phyloP scores from a whole-genome alignment of 2,113 vertebrate species.

The Boulengeromyrus knoepffleri region DNA sequence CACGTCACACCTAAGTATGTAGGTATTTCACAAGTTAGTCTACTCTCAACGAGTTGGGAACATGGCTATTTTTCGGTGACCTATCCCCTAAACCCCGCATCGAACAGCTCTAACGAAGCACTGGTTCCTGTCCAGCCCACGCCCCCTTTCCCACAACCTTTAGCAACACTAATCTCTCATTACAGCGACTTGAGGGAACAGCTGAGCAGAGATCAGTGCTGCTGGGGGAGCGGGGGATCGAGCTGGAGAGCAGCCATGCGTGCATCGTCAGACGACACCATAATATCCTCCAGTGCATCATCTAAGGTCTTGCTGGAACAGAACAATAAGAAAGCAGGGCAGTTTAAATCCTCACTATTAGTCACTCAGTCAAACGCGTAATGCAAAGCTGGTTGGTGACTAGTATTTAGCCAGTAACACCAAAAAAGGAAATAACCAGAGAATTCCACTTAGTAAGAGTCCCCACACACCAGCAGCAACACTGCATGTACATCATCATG shows the following conservation, averaged over 20 bases:
- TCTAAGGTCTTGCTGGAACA: not conserved
- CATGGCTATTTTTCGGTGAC: not conserved
- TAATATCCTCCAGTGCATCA: not conserved
- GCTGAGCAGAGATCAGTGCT: not conserved
- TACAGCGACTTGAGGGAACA: not conserved
- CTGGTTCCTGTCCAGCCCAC: not conserved
- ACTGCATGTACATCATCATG: not conserved
- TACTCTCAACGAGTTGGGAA: not conserved
- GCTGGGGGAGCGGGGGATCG: not conserved
- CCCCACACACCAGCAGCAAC: not conserved
- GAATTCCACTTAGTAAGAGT: not conserved
- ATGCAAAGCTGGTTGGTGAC: not conserved
- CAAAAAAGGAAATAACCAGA: slow-evolving; percentile 6
- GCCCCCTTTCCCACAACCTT: not conserved
- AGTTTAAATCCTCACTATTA: not conserved
- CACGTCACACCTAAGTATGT: not conserved
- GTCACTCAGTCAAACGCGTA: not conserved
- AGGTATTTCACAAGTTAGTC: not conserved
- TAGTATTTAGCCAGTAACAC: not conserved
- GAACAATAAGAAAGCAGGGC: not conserved
- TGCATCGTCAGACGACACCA: not conserved
- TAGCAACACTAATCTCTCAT: slow-evolving; percentile 9
- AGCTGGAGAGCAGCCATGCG: not conserved
- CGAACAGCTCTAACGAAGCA: not conserved
- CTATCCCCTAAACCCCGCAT: not conserved